Conservation (phyloP, 2,113 vertebrate species). For the Nothobranchius furzeri region DNA sequence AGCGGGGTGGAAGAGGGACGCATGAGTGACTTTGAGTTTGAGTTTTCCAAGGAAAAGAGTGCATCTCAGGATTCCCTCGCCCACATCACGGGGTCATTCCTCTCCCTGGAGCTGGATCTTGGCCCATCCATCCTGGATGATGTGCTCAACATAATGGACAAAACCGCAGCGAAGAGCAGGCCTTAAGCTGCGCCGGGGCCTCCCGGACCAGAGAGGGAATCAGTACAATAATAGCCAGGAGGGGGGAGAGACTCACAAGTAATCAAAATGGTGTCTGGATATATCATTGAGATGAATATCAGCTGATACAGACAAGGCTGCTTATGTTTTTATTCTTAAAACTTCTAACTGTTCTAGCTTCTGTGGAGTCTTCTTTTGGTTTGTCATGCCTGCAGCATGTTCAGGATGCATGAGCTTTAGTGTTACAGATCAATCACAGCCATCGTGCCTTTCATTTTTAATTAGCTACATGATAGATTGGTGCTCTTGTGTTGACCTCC, state of each 20-base stretch:
- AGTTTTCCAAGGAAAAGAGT: conserved; percentile 85
- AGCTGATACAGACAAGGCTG: conserved; percentile 62
- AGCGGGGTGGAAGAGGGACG: conserved; percentile 86
- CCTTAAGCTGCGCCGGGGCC: conserved; percentile 56
- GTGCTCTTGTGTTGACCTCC: conserved; percentile 43
- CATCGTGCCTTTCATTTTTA: conserved; percentile 71
- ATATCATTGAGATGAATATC: conserved; percentile 67
- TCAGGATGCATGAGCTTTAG: conserved; percentile 71
- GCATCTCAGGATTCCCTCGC: conserved; percentile 87
- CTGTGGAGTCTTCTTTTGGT: conserved; percentile 61
- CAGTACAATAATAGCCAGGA: conserved; percentile 51
- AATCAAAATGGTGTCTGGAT: conserved; percentile 68
- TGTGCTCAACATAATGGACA: conserved; percentile 97
- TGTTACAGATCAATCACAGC: conserved; percentile 65
- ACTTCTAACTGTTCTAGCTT: conserved; percentile 70
- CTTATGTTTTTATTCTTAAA: conserved; percentile 70
- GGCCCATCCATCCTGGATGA: conserved; percentile 98
- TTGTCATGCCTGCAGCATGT: conserved; percentile 66
- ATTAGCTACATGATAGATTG: conserved; percentile 43
- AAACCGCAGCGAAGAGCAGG: conserved; percentile 74
- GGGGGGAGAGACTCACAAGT: conserved; percentile 53
- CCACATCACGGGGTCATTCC: conserved; percentile 88
- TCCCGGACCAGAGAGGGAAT: conserved; percentile 59
- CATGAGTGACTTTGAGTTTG: conserved; percentile 79
- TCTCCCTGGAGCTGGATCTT: conserved; percentile 94